Evolutionary conservation across 2,113 vertebrate genomes (phyloP).

Genomic region (Pteropus alecto): DNA sequence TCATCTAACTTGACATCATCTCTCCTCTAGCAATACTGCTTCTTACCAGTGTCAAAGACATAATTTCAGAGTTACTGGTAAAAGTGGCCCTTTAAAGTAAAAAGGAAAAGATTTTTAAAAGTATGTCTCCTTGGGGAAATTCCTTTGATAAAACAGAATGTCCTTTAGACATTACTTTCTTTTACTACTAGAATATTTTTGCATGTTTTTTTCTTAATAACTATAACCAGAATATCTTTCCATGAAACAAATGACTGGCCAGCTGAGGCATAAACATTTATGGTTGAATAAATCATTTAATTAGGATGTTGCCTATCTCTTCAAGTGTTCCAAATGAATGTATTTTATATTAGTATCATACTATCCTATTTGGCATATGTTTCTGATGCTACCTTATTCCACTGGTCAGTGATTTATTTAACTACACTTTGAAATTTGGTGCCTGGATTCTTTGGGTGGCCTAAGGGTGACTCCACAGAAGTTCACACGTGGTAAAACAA

Average conservation of each 20-base stretch:
- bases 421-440: conserved; percentile 11
- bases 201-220: not conserved
- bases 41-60: not conserved
- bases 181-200: not conserved
- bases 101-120: not conserved
- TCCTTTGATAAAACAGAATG: not conserved
- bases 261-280: not conserved
- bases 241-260: not conserved
- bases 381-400: not conserved
- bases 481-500: not conserved
- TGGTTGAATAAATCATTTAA: not conserved
- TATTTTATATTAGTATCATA: not conserved
- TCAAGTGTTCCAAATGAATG: not conserved
- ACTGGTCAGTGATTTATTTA: not conserved
- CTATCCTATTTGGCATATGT: not conserved
- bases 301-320: not conserved
- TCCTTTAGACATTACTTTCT: not conserved
- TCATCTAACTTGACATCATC: not conserved
- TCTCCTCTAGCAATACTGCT: not conserved
- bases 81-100: not conserved
- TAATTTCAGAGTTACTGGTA: conserved; percentile 30
- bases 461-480: not conserved
- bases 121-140: not conserved
- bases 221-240: not conserved
- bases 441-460: not conserved